phyloP scores from a whole-genome alignment of 2,888 invertebrate genomes.

The Epinotia brunnichana region DNA sequence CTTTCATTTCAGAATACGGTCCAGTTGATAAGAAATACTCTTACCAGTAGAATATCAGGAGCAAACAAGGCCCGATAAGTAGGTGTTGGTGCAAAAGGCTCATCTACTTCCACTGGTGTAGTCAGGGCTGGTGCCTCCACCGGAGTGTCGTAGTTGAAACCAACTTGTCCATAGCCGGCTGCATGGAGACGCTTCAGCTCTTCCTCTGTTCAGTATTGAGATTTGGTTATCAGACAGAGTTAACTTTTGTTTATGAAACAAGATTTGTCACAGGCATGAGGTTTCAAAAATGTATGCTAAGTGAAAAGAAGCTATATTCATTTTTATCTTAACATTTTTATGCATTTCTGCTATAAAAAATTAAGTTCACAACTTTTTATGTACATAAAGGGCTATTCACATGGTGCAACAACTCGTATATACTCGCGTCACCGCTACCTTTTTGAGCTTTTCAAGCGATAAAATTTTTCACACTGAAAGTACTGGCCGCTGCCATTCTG shows the following conservation, averaged over 20 bases:
- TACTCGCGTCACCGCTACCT: too few relatives aligned
- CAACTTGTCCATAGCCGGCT: slow-evolving; percentile 90
- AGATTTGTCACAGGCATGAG: neutral
- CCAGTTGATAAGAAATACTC: slow-evolving; percentile 48
- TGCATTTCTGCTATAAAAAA: too few relatives aligned
- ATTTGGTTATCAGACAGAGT: neutral
- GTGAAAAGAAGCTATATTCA: neutral
- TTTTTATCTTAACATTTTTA: too few relatives aligned
- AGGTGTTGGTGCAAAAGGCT: slow-evolving; percentile 88
- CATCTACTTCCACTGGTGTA: slow-evolving; percentile 86
- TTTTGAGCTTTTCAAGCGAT: too few relatives aligned
- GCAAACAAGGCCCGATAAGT: slow-evolving; percentile 88
- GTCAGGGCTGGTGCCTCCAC: slow-evolving; percentile 65
- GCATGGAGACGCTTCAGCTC: slow-evolving; percentile 94
- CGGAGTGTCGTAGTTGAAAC: slow-evolving; percentile 88
- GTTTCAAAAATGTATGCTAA: too few relatives aligned
- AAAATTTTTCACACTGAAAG: too few relatives aligned
- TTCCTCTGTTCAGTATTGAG: slow-evolving; percentile 87
- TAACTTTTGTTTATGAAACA: neutral
- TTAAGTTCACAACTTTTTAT: too few relatives aligned
- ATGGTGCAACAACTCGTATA: too few relatives aligned
- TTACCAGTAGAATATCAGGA: slow-evolving; percentile 87
- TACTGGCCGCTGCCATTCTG: too few relatives aligned
- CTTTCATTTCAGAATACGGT: too few relatives aligned
- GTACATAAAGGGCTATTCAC: too few relatives aligned